These are phyloP conservation scores for Tuberolachnus salignus DNA, from an alignment of 2,888 invertebrate genomes.

Conservation along the genomic window DNA sequence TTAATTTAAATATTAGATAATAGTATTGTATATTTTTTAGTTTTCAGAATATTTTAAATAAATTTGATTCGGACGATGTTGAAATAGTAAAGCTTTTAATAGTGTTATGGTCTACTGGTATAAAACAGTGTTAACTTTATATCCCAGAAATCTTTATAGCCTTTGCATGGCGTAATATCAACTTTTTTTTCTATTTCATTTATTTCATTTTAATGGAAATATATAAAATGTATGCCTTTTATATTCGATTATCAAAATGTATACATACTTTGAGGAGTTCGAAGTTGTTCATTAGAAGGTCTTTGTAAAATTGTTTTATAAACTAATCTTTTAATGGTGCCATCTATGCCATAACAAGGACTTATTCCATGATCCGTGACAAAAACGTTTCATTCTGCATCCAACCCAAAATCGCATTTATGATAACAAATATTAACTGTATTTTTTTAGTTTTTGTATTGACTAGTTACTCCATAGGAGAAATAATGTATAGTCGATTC, in stretches of 20 bases:
- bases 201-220: not conserved
- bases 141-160: too few species aligned
- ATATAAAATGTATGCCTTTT: not conserved
- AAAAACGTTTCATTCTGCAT: not conserved
- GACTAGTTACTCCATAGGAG: not conserved
- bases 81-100: slow-evolving; percentile 1
- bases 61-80: not conserved
- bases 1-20: not conserved
- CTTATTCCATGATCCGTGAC: not conserved
- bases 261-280: not conserved
- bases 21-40: not conserved
- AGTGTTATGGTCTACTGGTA: not conserved
- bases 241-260: not conserved
- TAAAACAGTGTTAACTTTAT: not conserved
- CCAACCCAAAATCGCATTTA: too few species aligned
- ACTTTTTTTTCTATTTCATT: not conserved
- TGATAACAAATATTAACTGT: not conserved
- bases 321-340: not conserved
- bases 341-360: not conserved
- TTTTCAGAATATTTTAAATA: not conserved
- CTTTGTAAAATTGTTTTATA: not conserved
- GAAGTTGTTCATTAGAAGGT: not conserved
- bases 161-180: not conserved
- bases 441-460: not conserved
- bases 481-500: not conserved